phyloP scores from a whole-genome alignment of 1,140 invertebrate species.

The Tachypleus tridentatus region DNA sequence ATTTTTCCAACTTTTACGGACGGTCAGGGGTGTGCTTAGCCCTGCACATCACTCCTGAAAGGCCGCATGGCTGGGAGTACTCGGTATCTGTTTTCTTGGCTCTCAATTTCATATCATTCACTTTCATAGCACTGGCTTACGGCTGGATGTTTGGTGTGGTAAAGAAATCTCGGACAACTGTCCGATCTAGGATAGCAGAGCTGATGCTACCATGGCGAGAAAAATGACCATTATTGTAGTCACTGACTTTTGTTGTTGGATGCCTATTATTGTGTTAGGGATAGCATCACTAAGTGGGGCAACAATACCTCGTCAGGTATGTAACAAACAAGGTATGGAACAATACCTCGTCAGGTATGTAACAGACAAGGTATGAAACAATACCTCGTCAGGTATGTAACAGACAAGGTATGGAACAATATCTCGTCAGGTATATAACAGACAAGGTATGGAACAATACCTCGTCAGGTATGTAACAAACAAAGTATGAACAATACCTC shows the following conservation, averaged over 20 bases:
- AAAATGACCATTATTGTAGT: conserved; percentile 44
- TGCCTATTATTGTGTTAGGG: conserved; percentile 48
- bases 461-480: too few relatives aligned
- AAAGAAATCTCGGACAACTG: conserved; percentile 37
- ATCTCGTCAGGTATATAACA: conserved; percentile 23
- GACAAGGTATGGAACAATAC: too few relatives aligned
- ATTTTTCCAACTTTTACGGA: conserved; percentile 41
- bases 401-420: too few relatives aligned
- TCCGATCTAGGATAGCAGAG: conserved; percentile 23
- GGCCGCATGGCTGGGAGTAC: conserved; percentile 32
- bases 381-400: conserved; percentile 23
- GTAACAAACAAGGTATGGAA: too few relatives aligned
- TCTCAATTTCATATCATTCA: conserved; percentile 41
- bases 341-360: conserved; percentile 22
- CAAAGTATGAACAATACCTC: too few relatives aligned
- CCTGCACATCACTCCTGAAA: conserved; percentile 42
- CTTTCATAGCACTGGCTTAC: conserved; percentile 43
- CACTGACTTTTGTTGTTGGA: conserved; percentile 47
- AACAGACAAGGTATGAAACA: too few relatives aligned
- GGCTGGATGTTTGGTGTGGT: conserved; percentile 44
- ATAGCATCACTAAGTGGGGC: conserved; percentile 13
- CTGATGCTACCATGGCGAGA: conserved; percentile 41
- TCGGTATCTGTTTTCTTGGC: conserved; percentile 45
- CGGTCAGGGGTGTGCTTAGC: conserved; percentile 58
- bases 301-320: conserved; percentile 22